These are phyloP conservation scores for Lophura nycthemera DNA, from an alignment of 2,113 vertebrate species.

Conservation along the genomic window DNA sequence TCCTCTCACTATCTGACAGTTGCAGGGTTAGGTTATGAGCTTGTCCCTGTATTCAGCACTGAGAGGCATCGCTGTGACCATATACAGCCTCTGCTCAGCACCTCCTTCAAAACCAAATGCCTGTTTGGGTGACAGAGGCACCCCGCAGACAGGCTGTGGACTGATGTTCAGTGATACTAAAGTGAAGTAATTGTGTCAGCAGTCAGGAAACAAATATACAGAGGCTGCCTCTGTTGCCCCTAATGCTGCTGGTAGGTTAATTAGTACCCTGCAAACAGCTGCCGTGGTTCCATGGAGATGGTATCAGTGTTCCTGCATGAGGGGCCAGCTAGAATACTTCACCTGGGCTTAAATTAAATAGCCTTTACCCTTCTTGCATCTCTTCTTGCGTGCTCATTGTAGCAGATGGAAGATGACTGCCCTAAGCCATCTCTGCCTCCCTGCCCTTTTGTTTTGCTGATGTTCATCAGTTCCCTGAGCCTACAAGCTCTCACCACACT, in stretches of 20 bases:
- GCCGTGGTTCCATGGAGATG: not conserved
- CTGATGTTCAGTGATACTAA: not conserved
- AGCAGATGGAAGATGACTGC: not conserved
- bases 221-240: not conserved
- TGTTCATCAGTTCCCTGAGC: not conserved
- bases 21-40: not conserved
- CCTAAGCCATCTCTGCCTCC: not conserved
- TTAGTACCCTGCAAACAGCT: not conserved
- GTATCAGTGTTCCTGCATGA: not conserved
- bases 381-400: not conserved
- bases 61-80: accelerated
- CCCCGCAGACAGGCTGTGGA: not conserved
- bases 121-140: not conserved
- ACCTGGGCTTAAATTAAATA: not conserved
- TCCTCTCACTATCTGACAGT: not conserved
- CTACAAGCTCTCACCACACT: not conserved
- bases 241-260: not conserved
- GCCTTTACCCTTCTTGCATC: not conserved
- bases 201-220: not conserved
- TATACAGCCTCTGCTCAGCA: not conserved
- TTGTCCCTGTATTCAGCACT: not conserved
- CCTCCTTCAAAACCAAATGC: not conserved
- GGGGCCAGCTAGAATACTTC: not conserved
- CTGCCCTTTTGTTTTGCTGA: not conserved
- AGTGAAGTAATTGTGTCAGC: not conserved